Evolutionary conservation across 2,113 vertebrate genomes (phyloP).

Genomic region (Gasterosteus nipponicus): DNA sequence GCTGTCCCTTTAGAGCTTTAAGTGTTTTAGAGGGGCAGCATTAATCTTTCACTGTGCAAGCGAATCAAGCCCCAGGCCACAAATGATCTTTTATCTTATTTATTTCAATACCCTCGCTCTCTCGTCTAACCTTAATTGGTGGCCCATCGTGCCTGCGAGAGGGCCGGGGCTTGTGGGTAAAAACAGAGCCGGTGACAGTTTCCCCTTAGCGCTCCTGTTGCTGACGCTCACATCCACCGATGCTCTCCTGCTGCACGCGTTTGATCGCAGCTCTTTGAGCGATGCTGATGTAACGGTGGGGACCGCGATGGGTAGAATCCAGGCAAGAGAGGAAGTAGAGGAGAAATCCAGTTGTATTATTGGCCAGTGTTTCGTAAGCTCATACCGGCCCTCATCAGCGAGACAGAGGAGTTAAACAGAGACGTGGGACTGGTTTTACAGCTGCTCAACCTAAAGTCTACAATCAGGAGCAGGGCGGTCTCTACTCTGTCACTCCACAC

Average conservation of each 20-base stretch:
- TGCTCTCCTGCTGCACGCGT: constrained; percentile 41
- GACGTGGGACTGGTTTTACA: background rate
- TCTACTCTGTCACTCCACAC: too few relatives aligned
- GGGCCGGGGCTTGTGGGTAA: constrained; percentile 35
- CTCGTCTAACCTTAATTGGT: constrained; percentile 64
- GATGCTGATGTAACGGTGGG: constrained; percentile 61
- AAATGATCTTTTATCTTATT: constrained; percentile 80
- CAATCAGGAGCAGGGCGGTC: too few relatives aligned
- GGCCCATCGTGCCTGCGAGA: constrained; percentile 26
- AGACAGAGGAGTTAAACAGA: constrained; percentile 1
- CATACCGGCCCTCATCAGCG: background rate
- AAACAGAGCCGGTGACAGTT: constrained; percentile 39
- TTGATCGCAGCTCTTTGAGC: constrained; percentile 59
- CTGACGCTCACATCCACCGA: constrained; percentile 43
- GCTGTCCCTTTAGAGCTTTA: constrained; percentile 67
- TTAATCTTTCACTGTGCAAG: constrained; percentile 78
- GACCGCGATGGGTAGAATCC: constrained; percentile 38
- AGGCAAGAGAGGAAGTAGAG: constrained; percentile 42
- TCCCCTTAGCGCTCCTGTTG: constrained; percentile 39
- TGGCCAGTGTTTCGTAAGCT: background rate
- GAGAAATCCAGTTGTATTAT: background rate
- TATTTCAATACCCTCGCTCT: constrained; percentile 75
- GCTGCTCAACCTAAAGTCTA: background rate
- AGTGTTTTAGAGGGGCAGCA: constrained; percentile 69
- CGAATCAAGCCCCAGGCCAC: constrained; percentile 64